These are phyloP conservation scores for Drosophila parvula DNA, from an alignment of 1,140 invertebrate species.

Conservation along the genomic window DNA sequence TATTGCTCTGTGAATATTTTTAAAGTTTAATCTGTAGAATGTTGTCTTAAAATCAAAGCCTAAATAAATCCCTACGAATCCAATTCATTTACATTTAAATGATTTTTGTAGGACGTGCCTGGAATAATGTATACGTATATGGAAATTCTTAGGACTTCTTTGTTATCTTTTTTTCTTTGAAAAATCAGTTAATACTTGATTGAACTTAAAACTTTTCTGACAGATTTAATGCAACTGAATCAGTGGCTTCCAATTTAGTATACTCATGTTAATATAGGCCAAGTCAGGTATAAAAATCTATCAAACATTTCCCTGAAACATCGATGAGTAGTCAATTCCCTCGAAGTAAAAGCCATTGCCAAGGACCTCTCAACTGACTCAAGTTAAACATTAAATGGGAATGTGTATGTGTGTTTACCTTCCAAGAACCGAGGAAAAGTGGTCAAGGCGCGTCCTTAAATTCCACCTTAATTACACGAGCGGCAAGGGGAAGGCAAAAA, in stretches of 20 bases:
- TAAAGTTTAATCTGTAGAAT: background rate
- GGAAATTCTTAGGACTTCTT: background rate
- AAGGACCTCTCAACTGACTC: constrained; percentile 14
- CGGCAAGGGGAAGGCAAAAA: constrained; percentile 2
- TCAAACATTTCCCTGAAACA: background rate
- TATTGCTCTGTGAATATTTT: background rate
- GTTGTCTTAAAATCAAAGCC: background rate
- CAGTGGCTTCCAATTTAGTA: background rate
- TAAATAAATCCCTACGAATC: background rate
- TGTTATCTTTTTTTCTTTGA: background rate
- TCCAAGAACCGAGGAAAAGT: constrained; percentile 18
- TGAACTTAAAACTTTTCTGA: background rate
- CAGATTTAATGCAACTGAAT: background rate
- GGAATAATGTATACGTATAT: background rate
- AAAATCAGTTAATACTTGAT: background rate
- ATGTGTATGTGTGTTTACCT: background rate
- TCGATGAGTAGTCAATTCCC: constrained; percentile 12
- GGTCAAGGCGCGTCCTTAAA: constrained; percentile 47
- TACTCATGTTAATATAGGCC: background rate
- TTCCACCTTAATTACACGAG: constrained; percentile 56
- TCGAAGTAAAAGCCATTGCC: background rate
- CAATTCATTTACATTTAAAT: constrained; percentile 1
- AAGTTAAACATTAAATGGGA: background rate
- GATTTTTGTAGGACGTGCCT: background rate
- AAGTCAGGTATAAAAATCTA: background rate